These are phyloP conservation scores for Drosophila helvetica DNA, from an alignment of 2,888 invertebrate genomes.

Conservation along the genomic window DNA sequence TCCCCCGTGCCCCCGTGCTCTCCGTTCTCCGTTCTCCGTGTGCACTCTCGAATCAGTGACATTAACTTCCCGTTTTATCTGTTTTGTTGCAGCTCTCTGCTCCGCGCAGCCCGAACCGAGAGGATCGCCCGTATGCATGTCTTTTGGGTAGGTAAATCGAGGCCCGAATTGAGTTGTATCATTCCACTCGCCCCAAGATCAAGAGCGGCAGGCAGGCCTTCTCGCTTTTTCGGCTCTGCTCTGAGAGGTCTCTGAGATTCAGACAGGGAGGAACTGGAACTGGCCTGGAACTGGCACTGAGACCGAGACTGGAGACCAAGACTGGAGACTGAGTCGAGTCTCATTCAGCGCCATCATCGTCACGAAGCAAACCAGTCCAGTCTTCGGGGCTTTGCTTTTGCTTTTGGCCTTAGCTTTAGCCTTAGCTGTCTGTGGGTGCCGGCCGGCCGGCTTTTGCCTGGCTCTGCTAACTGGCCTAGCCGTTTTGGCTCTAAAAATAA, in stretches of 20 bases:
- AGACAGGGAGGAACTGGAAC: slow-evolving; percentile 9
- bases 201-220: slow-evolving; percentile 1
- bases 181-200: slow-evolving; percentile 51
- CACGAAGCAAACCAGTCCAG: slow-evolving; percentile 63
- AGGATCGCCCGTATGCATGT: slow-evolving; percentile 67
- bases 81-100: slow-evolving; percentile 24
- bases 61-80: slow-evolving; percentile 17
- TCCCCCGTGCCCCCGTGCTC: background rate
- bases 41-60: slow-evolving; percentile 11
- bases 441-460: slow-evolving; percentile 59
- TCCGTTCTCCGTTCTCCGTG: background rate
- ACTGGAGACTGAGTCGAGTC: slow-evolving; percentile 9
- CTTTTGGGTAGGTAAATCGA: slow-evolving; percentile 66
- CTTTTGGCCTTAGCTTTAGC: slow-evolving; percentile 2
- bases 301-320: background rate
- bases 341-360: slow-evolving; percentile 34
- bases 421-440: slow-evolving; percentile 48
- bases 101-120: slow-evolving; percentile 13
- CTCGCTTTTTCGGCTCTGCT: background rate
- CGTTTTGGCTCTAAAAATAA: slow-evolving; percentile 62
- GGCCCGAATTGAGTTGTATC: slow-evolving; percentile 38
- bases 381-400: slow-evolving; percentile 35
- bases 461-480: slow-evolving; percentile 33
- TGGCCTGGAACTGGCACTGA: background rate
- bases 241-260: background rate